phyloP scores from a whole-genome alignment of 1,140 invertebrate genomes.

The Eciton burchellii region DNA sequence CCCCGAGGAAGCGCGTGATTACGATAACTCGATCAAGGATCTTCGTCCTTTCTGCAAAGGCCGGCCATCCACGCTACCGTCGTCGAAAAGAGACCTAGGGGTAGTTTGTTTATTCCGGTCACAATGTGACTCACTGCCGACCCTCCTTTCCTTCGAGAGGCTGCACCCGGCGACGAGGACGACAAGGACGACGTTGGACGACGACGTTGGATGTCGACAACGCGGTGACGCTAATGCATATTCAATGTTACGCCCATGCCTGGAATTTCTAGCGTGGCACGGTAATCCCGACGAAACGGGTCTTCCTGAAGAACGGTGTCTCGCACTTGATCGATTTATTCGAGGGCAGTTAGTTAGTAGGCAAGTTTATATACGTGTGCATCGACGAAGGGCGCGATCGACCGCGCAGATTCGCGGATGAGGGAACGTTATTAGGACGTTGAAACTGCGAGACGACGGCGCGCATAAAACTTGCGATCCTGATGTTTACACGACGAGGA shows the following conservation, averaged over 20 bases:
- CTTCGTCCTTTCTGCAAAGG: constrained; percentile 67
- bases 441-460: background rate
- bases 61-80: constrained; percentile 18
- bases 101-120: constrained; percentile 82
- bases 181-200: no score
- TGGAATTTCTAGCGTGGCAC: constrained; percentile 69
- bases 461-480: constrained; percentile 2
- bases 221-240: constrained; percentile 81
- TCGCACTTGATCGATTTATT: constrained; percentile 61
- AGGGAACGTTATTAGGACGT: constrained; percentile 39
- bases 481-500: background rate
- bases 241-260: constrained; percentile 81
- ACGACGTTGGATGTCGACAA: no score
- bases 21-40: constrained; percentile 76
- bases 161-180: constrained; percentile 66
- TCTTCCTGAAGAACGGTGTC: constrained; percentile 47
- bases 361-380: constrained; percentile 54
- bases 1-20: constrained; percentile 67
- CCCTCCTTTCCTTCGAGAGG: constrained; percentile 69
- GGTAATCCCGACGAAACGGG: constrained; percentile 45
- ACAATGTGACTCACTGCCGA: constrained; percentile 78
- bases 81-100: constrained; percentile 67
- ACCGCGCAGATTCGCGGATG: constrained; percentile 31
- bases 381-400: constrained; percentile 41
- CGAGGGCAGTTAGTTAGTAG: constrained; percentile 48